These are phyloP conservation scores for Xestia c-nigrum DNA, from an alignment of 2,888 invertebrate species.

Conservation along the genomic window DNA sequence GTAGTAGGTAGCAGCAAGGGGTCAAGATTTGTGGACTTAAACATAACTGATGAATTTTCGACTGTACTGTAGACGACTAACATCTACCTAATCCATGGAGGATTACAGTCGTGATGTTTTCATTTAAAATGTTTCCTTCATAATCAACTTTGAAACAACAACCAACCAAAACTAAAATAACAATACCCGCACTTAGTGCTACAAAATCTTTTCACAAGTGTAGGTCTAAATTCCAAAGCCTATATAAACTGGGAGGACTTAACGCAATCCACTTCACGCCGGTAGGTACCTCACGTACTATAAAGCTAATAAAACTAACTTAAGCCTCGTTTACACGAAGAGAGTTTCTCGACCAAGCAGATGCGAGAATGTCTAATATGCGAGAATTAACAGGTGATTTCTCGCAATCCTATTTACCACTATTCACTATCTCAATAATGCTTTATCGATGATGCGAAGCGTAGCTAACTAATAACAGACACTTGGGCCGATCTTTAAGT, in stretches of 20 bases:
- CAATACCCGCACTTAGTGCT: neutral
- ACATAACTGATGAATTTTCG: neutral
- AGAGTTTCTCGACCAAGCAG: neutral
- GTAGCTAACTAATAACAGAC: neutral
- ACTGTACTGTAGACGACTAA: neutral
- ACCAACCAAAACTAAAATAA: neutral
- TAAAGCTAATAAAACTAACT: constrained; percentile 39
- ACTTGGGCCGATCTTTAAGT: neutral
- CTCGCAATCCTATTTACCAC: neutral
- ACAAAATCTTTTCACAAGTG: constrained; percentile 22
- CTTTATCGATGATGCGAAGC: neutral
- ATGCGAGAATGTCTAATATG: neutral
- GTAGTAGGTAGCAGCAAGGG: neutral
- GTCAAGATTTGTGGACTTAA: neutral
- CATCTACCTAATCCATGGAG: neutral
- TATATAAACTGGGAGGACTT: constrained; percentile 28
- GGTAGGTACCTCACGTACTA: constrained; percentile 11
- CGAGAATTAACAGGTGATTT: neutral
- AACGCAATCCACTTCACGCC: constrained; percentile 38
- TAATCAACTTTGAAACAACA: neutral
- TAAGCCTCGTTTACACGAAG: neutral
- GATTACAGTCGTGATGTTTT: neutral
- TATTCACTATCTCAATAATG: neutral
- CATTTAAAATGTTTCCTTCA: neutral
- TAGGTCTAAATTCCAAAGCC: constrained; percentile 16